Percentiles rank a stretch among this genome's conserved stretches.
These are phyloP conservation scores for Cossypha dichroa DNA, from an alignment of 2,797 vertebrate genomes.

Conservation along the genomic window DNA sequence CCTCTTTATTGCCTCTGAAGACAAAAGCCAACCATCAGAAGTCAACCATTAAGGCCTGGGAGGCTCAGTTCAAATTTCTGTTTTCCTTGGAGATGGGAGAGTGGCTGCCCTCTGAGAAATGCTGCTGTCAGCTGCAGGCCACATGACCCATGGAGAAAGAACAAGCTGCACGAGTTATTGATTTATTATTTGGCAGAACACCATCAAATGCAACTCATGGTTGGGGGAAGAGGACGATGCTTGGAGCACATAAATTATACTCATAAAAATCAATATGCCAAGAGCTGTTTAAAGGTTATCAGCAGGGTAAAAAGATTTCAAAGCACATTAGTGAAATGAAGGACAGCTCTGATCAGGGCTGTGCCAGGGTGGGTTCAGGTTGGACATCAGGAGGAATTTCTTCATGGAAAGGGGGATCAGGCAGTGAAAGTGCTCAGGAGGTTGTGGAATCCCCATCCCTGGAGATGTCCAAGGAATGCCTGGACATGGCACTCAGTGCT, in stretches of 20 bases:
- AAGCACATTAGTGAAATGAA: neutral
- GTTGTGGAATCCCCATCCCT: neutral
- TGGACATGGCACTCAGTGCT: neutral
- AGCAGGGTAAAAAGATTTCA: neutral
- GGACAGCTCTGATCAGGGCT: neutral
- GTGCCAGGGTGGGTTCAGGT: neutral
- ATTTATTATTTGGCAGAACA: neutral
- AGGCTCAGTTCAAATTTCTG: neutral
- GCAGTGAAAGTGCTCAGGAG: neutral
- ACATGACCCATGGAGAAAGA: neutral
- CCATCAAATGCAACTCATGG: neutral
- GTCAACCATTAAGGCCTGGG: neutral
- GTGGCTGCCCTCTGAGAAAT: neutral
- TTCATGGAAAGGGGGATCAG: neutral
- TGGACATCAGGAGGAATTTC: neutral
- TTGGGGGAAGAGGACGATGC: neutral
- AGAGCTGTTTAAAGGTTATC: neutral
- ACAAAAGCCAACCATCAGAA: neutral
- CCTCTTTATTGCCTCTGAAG: neutral
- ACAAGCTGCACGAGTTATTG: neutral
- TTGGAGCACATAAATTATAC: neutral
- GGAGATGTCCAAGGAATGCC: neutral
- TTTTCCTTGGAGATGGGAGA: neutral
- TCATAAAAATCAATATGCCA: neutral
- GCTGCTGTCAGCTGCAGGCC: neutral